phyloP scores from a whole-genome alignment of 2,797 vertebrate species.

The Hozukius guyotensis region DNA sequence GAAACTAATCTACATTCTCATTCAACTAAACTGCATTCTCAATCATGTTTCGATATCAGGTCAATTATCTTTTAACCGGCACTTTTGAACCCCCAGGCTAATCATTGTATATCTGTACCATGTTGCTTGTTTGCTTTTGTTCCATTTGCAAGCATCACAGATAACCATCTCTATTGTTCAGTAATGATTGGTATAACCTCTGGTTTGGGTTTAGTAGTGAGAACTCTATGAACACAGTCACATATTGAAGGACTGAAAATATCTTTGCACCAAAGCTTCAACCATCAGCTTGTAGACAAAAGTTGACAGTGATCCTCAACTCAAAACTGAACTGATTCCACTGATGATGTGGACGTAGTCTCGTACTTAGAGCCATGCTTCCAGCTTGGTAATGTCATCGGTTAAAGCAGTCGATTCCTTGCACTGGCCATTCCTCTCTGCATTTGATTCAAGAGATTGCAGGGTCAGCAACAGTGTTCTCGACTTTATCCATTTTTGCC shows the following conservation, averaged over 20 bases:
- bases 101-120: background rate
- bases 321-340: background rate
- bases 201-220: background rate
- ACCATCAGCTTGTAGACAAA: background rate
- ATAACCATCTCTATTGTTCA: background rate
- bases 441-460: conserved; percentile 1
- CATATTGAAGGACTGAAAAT: background rate
- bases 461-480: conserved; percentile 8
- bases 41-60: too few species aligned
- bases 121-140: background rate
- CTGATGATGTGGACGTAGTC: background rate
- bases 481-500: conserved; percentile 29
- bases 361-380: background rate
- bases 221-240: background rate
- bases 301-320: background rate
- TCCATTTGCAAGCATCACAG: background rate
- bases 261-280: background rate
- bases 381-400: background rate
- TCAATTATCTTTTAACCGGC: too few species aligned
- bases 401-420: background rate
- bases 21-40: too few species aligned
- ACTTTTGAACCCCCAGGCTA: too few species aligned
- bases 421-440: background rate
- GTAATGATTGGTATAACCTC: background rate
- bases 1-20: too few species aligned